Evolutionary conservation across 2,113 vertebrate species (phyloP), one percentile per base, ranked within the genome.

Genomic region (Eulacestoma nigropectus): DNA sequence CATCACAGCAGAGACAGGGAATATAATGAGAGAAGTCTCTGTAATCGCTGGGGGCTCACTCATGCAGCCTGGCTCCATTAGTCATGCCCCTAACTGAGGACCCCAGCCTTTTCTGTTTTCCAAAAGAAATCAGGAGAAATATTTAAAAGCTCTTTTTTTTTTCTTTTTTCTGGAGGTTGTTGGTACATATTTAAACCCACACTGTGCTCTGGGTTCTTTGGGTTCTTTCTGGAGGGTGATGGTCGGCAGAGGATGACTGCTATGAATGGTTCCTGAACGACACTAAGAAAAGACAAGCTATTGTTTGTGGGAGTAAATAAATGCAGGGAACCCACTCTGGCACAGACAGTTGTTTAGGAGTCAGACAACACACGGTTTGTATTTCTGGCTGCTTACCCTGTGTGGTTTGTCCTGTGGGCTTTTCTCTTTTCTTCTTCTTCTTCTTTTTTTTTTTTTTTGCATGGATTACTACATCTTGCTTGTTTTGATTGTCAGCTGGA

Each of bases 141-240:
- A 74, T 21, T 59, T 77, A 7, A 55, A 68, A 37, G 3, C 2
- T 23, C 8, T 59, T 91, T 70, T 47, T 2, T 80, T 83, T 72
- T 26, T 17, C 37, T 37, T 60, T 64, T 64, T 49, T 52, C 19
- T 84, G 32, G 26, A 74, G 27, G 14, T 27, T 44, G 18, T 27
- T 56, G 30, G 10, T 82, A 47, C 1, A 0, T 39, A 22, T 16
- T 27, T 32, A 16, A 84, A 41, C 30, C 30, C 0, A 1, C 0
- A 0, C 33, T 60, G 49, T 1, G 0, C 30, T 5, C 5, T 52
- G 42, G 33, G 42, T 53, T 25, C 35, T 42, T 53, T 44, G 42
- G 35, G 42, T 53, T 25, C 35, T 47, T 62, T 78, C 50, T 2
- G 5, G 46, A 91, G 17, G 17, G 9, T 49, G 42, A 27, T 25